Evolutionary conservation across 2,888 invertebrate species (phyloP).

Genomic region (Cerastoderma edule): DNA sequence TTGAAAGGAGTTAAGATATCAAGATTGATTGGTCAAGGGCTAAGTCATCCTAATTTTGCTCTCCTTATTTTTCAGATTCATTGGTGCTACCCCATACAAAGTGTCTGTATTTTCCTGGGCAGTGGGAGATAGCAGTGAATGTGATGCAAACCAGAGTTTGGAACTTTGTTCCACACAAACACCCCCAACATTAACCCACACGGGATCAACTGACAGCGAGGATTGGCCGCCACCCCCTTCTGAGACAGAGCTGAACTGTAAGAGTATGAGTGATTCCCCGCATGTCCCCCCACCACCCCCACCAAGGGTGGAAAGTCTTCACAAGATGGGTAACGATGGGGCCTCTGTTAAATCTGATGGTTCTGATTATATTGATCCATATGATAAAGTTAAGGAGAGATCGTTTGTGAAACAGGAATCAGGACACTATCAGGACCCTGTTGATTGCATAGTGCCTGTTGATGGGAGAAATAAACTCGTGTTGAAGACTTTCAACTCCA

Average conservation of each 20-base stretch:
- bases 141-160: conserved; percentile 22
- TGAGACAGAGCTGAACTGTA: conserved; percentile 26
- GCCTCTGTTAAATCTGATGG: conserved; percentile 27
- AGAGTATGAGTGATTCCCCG: conserved; percentile 46
- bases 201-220: conserved; percentile 9
- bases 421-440: conserved; percentile 52
- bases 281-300: conserved; percentile 59
- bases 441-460: conserved; percentile 36
- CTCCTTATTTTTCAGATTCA: conserved; percentile 9
- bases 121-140: conserved; percentile 22
- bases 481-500: conserved; percentile 33
- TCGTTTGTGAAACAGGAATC: neutral
- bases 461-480: conserved; percentile 28
- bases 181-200: conserved; percentile 36
- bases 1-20: too few species aligned
- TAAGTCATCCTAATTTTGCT: too few species aligned
- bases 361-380: conserved; percentile 53
- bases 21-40: too few species aligned
- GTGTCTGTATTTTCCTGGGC: conserved; percentile 63
- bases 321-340: conserved; percentile 9
- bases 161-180: conserved; percentile 51
- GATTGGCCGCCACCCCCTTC: conserved; percentile 45
- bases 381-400: conserved; percentile 44
- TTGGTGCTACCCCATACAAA: conserved; percentile 48
- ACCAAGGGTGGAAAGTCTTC: conserved; percentile 47